Percentiles rank a stretch among this genome's conserved stretches.
These are phyloP conservation scores for Diabrotica balteata DNA, from an alignment of 2,888 invertebrate genomes.

Conservation along the genomic window DNA sequence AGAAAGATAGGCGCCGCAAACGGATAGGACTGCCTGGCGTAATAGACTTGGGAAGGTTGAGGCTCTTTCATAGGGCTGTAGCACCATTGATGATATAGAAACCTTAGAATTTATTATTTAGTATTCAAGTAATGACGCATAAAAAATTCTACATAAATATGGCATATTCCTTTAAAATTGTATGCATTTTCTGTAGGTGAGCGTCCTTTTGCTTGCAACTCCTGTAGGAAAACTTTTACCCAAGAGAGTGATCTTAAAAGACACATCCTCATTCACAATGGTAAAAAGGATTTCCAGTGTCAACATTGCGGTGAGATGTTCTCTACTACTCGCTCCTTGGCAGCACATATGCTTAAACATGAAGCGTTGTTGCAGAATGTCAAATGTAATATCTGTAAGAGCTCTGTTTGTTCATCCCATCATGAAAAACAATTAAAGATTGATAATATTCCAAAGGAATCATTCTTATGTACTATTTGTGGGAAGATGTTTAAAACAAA, in stretches of 20 bases:
- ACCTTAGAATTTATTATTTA: too few species aligned
- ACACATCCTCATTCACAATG: constrained; percentile 28
- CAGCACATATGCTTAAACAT: constrained; percentile 27
- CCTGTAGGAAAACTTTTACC: constrained; percentile 36
- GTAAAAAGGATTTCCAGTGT: constrained; percentile 35
- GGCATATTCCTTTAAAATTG: too few species aligned
- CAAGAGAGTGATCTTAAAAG: constrained; percentile 37
- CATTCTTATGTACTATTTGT: constrained; percentile 40
- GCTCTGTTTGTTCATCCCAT: neutral
- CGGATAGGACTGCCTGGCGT: too few species aligned
- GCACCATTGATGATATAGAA: too few species aligned
- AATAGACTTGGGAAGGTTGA: too few species aligned
- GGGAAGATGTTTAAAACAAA: constrained; percentile 46
- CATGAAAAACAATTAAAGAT: neutral
- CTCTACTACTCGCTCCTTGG: constrained; percentile 30
- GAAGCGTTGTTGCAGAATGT: neutral
- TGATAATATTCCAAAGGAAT: constrained; percentile 1
- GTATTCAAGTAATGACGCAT: too few species aligned
- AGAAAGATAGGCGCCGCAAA: too few species aligned
- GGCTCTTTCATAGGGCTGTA: too few species aligned
- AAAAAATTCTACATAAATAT: too few species aligned
- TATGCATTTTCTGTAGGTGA: constrained; percentile 30
- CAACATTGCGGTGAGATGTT: constrained; percentile 38
- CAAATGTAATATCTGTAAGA: neutral
- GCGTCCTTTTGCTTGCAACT: constrained; percentile 34